Evolutionary conservation across 2,113 vertebrate genomes (phyloP), one percentile per base, ranked within the genome.

Genomic region (Aegotheles bennettii): DNA sequence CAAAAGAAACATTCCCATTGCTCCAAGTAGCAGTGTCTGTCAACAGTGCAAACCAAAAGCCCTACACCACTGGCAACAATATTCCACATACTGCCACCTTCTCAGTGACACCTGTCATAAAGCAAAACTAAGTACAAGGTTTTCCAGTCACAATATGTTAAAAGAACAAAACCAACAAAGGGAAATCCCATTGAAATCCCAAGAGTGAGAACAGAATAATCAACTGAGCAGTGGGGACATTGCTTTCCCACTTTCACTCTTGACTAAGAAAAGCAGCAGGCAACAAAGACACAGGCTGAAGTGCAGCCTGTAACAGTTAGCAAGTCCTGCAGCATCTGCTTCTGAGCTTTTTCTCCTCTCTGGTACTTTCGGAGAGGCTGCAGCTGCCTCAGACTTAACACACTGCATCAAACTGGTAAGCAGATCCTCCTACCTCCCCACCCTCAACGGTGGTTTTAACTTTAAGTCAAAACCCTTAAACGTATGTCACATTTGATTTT

Each of bases 401-500:
- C 4, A 1, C 26, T n/a, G 40, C 13, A 77, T 25, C 63, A 48
- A 48, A 69, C 43, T 48, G 25, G 15, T 26, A 79, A 89, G 43
- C 51, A 89, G 43, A 85, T 21, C 31, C 51, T 84, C n/a, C 57
- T n/a, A 48, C 10, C 16, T 57, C 18, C 47, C 57, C 36, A 78
- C 12, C 15, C 26, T 67, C 78, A 67, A 65, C 89, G 26, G 48
- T 15, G 21, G 67, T 24, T 94, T n/a, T 38, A 91, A 76, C 53
- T 84, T 76, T 33, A 67, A 93, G 90, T 75, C 76, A 92, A 91
- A 95, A 96, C 51, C 11, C 28, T 3, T 78, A 92, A 93, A 81
- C 21, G 2, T 81, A 77, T 21, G 56, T 73, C 90, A 76, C 63
- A 80, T 93, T 91, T 83, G 67, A 95, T 94, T 97, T 96, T 82